Percentiles rank a stretch among this genome's conserved stretches.
Evolutionary conservation across 2,888 invertebrate genomes (phyloP).

Genomic region (Stenodera caucasica): DNA sequence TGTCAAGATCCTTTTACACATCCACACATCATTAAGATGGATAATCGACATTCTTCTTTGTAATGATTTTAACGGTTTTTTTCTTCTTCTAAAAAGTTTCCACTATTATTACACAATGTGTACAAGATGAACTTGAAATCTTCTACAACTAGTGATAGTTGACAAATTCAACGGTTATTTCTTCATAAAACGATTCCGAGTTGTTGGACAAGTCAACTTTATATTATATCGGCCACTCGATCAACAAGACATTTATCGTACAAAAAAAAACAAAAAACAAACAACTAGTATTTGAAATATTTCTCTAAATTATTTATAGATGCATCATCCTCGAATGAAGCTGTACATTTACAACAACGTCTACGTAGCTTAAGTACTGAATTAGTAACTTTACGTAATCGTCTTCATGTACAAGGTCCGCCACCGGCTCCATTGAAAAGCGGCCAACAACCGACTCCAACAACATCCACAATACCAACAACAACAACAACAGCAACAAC

Average conservation of each 20-base stretch:
- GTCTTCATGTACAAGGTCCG: constrained; percentile 76
- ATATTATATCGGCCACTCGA: constrained; percentile 24
- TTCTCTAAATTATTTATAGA: constrained; percentile 61
- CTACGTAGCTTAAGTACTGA: constrained; percentile 88
- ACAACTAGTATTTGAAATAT: not conserved
- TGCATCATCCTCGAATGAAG: constrained; percentile 93
- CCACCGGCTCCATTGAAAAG: constrained; percentile 55
- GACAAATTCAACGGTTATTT: constrained; percentile 17
- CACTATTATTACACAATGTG: not conserved
- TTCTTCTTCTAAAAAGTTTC: no score
- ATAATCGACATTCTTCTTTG: not conserved
- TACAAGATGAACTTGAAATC: not conserved
- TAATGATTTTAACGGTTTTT: constrained; percentile 2
- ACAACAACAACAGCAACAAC: not conserved
- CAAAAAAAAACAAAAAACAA: constrained; percentile 12
- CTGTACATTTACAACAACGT: constrained; percentile 89
- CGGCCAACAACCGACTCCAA: constrained; percentile 50
- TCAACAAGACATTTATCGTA: constrained; percentile 16
- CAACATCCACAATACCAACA: no score
- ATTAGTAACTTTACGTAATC: constrained; percentile 87
- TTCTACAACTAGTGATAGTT: constrained; percentile 4
- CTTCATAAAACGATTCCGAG: constrained; percentile 17
- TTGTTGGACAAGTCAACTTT: constrained; percentile 18
- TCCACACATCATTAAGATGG: not conserved
- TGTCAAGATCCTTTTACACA: no score